Evolutionary conservation across 2,888 invertebrate species (phyloP), one percentile per base, ranked within the genome.

Genomic region (Ophion ventricosus): DNA sequence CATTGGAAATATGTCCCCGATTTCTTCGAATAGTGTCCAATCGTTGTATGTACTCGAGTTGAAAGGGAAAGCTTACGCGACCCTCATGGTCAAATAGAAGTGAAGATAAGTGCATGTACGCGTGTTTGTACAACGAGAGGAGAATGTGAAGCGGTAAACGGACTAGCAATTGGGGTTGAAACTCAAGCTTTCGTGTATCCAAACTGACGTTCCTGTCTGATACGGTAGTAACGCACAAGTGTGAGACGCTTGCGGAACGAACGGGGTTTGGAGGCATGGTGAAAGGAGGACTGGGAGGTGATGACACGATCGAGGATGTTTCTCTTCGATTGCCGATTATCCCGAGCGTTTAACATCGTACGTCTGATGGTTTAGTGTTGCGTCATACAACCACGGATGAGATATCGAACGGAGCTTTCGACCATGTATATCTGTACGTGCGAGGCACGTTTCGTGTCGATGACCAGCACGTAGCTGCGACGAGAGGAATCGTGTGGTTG

Each of bases 311-410:
- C 59, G 49, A 59, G 73, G 66, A 25, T 73, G 72, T 57, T 84
- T 59, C 69, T 74, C 75, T 75, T 75, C 81, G 74, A 84, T 82
- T 67, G 79, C 25, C 79, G 84, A 82, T 82, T 85, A 80, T 79
- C 72, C 29, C 73, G 40, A 77, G 69, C 61, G 79, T 73, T 72
- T 67, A 79, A 72, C 67, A 75, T 73, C 56, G 29, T 67, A 75
- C 76, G 61, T 63, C 67, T 66, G 82, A 80, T 82, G 80, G 84
- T 80, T 73, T 76, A 80, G 73, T 72, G 63, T 80, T 73, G 17
- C 66, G 67, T 77, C 26, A 43, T 77, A 49, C 57, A 57, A 49
- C 17, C 26, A 64, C 29, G 20, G 72, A 76, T 76, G 72, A 57
- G 82, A 73, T 82, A 84, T 70, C 69, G 66, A 74, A 40, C 11